Percentiles rank a stretch among this genome's conserved stretches.
phyloP scores from a whole-genome alignment of 2,888 invertebrate species.

The Auanema sp. region DNA sequence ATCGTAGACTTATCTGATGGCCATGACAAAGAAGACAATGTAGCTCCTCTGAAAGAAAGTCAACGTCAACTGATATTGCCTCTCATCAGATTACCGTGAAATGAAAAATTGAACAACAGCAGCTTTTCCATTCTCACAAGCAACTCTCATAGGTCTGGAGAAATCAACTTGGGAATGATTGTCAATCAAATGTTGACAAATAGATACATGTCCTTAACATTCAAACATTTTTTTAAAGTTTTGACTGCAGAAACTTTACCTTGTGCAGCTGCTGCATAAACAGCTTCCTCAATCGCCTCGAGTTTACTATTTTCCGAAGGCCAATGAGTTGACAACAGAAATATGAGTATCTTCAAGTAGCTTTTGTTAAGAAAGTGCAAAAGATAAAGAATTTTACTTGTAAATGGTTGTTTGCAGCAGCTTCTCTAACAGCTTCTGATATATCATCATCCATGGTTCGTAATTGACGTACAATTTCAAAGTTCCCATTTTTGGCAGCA shows the following conservation, averaged over 20 bases:
- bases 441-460: conserved; percentile 15
- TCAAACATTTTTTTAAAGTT: neutral
- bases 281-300: conserved; percentile 14
- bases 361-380: neutral
- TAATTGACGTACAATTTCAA: conserved; percentile 72
- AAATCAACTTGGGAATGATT: conserved; percentile 8
- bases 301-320: conserved; percentile 4
- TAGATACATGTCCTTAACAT: conserved; percentile 11
- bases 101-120: conserved; percentile 22
- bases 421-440: conserved; percentile 9
- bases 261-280: conserved; percentile 71
- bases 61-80: neutral
- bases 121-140: conserved; percentile 21
- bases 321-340: conserved; percentile 2
- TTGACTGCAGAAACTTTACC: conserved; percentile 1
- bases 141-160: conserved; percentile 18
- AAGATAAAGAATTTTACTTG: conserved; percentile 5
- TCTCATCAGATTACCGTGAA: conserved; percentile 11
- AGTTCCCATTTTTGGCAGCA: conserved; percentile 84
- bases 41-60: conserved; percentile 14
- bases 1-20: conserved; percentile 19
- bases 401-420: conserved; percentile 74
- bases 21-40: conserved; percentile 20
- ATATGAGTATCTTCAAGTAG: neutral
- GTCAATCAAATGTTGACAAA: conserved; percentile 22